These are phyloP conservation scores for Planococcus citri DNA, from an alignment of 1,140 invertebrate genomes.

Conservation along the genomic window DNA sequence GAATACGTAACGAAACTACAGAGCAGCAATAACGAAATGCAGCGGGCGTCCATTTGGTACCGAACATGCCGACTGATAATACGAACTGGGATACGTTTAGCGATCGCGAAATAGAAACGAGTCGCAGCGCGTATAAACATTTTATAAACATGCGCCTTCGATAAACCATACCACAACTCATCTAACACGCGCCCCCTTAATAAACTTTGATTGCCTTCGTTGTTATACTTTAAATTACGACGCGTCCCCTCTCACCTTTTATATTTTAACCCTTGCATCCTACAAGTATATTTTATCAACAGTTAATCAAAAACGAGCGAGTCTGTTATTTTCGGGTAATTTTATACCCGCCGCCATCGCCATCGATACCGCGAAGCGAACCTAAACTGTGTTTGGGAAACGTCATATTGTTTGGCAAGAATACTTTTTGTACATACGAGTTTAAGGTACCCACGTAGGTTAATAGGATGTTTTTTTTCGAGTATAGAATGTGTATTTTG, in stretches of 20 bases:
- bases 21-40: constrained; percentile 7
- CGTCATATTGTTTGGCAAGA: no score
- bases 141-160: constrained; percentile 16
- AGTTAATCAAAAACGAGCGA: constrained; percentile 1
- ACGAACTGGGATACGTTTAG: not conserved
- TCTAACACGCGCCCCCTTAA: constrained; percentile 11
- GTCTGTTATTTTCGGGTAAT: not conserved
- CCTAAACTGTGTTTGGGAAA: no score
- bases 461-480: no score
- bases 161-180: constrained; percentile 13
- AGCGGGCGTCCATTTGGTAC: constrained; percentile 18
- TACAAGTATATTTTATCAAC: constrained; percentile 11
- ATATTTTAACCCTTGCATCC: constrained; percentile 10
- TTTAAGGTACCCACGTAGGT: no score
- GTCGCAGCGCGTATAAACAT: constrained; percentile 15
- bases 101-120: not conserved
- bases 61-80: constrained; percentile 14
- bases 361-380: no score
- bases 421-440: no score
- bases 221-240: constrained; percentile 17
- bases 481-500: no score
- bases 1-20: constrained; percentile 8
- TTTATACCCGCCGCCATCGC: not conserved
- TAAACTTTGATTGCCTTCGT: constrained; percentile 20
- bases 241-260: not conserved